Percentiles rank a stretch among this genome's conserved stretches.
These are phyloP conservation scores for Apostichopus leukothele DNA, from an alignment of 53 echinoderm and acorn worm species.

Conservation along the genomic window DNA sequence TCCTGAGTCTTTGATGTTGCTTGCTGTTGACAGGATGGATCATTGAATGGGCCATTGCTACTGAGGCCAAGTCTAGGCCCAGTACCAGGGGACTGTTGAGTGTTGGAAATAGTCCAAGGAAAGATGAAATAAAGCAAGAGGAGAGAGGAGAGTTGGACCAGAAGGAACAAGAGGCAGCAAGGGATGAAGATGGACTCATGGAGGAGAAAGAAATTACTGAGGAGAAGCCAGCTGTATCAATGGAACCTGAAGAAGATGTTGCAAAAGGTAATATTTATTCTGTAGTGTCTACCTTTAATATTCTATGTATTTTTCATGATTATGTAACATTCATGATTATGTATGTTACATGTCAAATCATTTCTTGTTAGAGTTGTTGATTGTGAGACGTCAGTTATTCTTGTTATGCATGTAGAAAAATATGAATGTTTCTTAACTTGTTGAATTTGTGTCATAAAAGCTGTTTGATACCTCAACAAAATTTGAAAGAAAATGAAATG, in stretches of 20 bases:
- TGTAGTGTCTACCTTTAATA: too few relatives aligned
- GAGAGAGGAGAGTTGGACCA: neutral
- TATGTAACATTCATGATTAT: too few relatives aligned
- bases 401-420: too few relatives aligned
- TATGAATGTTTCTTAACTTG: too few relatives aligned
- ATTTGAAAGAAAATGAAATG: too few relatives aligned
- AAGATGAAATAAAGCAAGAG: slow-evolving; percentile 16
- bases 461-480: too few relatives aligned
- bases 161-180: slow-evolving; percentile 11
- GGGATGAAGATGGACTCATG: slow-evolving; percentile 46
- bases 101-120: slow-evolving; percentile 13
- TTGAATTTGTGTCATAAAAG: too few relatives aligned
- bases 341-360: too few relatives aligned
- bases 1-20: too few relatives aligned
- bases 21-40: slow-evolving; percentile 70
- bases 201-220: slow-evolving; percentile 33
- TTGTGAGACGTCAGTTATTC: too few relatives aligned
- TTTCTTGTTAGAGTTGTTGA: too few relatives aligned
- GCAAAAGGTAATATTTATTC: neutral
- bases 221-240: neutral
- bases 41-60: slow-evolving; percentile 93
- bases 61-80: slow-evolving; percentile 64
- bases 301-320: too few relatives aligned
- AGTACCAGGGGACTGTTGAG: slow-evolving; percentile 55
- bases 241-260: neutral